phyloP scores from a whole-genome alignment of 2,113 vertebrate species.

The Crotalus viridis region DNA sequence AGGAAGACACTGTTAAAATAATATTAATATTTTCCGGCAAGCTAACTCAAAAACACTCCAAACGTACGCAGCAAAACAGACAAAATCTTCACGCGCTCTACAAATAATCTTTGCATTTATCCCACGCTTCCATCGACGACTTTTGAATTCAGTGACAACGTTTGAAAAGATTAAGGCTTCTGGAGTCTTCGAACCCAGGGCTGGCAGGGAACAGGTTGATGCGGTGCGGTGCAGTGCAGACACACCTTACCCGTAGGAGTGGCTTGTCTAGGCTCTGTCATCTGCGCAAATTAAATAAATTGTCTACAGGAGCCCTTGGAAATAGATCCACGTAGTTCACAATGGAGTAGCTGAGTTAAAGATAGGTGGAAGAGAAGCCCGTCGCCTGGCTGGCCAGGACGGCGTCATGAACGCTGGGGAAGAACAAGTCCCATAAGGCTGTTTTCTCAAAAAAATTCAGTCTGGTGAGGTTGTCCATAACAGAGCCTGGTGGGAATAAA shows the following conservation, averaged over 20 bases:
- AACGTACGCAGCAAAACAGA: conserved; percentile 22
- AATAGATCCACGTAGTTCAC: background rate
- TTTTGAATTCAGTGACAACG: background rate
- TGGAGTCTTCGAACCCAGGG: conserved; percentile 16
- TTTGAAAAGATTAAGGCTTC: conserved; percentile 46
- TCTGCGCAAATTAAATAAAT: conserved; percentile 56
- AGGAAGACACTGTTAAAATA: background rate
- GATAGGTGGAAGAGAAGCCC: conserved; percentile 1
- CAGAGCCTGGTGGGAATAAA: conserved; percentile 71
- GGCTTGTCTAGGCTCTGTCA: conserved; percentile 35
- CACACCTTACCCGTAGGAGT: conserved; percentile 38
- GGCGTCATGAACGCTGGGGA: conserved; percentile 88
- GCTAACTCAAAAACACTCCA: background rate
- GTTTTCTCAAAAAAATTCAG: conserved; percentile 82
- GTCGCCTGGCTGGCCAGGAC: conserved; percentile 76
- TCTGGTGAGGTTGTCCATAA: conserved; percentile 77
- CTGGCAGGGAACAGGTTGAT: conserved; percentile 21
- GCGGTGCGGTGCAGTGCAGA: background rate
- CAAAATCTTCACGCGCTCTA: conserved; percentile 16
- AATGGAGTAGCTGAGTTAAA: conserved; percentile 16
- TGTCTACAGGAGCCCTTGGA: background rate
- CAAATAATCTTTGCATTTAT: conserved; percentile 29
- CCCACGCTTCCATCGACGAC: conserved; percentile 19
- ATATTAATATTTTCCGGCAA: background rate
- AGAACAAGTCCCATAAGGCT: conserved; percentile 74